Percentiles rank a stretch among this genome's conserved stretches.
These are phyloP conservation scores for Notospermus geniculatus DNA, from an alignment of 1,140 invertebrate species.

Conservation along the genomic window DNA sequence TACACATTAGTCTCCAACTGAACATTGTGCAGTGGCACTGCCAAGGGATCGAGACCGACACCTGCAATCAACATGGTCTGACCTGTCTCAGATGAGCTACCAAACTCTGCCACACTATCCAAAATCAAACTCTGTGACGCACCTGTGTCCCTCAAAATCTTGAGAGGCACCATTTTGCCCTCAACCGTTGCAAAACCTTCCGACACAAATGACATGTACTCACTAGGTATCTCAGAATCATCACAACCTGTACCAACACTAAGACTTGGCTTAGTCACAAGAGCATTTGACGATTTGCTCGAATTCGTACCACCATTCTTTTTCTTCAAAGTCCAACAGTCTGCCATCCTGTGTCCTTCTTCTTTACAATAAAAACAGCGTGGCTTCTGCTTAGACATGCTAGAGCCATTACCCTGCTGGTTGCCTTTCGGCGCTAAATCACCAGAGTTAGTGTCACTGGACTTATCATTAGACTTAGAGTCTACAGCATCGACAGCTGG, in stretches of 20 bases:
- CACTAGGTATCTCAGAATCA: slow-evolving; percentile 5
- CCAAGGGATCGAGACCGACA: slow-evolving; percentile 14
- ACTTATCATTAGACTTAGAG: background rate
- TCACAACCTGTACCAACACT: background rate
- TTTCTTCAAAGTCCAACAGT: background rate
- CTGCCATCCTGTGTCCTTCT: background rate
- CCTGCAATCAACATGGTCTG: slow-evolving; percentile 19
- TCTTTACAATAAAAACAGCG: background rate
- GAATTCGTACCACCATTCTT: background rate
- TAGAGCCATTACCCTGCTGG: no score
- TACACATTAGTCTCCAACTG: slow-evolving; percentile 17
- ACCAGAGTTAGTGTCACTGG: background rate
- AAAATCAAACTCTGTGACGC: slow-evolving; percentile 18
- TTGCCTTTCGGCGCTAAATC: no score
- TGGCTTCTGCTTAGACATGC: no score
- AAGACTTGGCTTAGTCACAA: background rate
- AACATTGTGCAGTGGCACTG: slow-evolving; percentile 23
- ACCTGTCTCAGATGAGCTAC: slow-evolving; percentile 15
- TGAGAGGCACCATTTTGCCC: slow-evolving; percentile 10
- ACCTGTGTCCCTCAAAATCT: slow-evolving; percentile 17
- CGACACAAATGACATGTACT: slow-evolving; percentile 22
- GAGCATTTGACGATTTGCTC: background rate
- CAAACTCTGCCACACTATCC: slow-evolving; percentile 6
- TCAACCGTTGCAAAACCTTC: slow-evolving; percentile 17
- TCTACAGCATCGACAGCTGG: no score